Evolutionary conservation across 2,888 invertebrate species (phyloP), one percentile per base, ranked within the genome.

Genomic region (Ceriagrion tenellum): DNA sequence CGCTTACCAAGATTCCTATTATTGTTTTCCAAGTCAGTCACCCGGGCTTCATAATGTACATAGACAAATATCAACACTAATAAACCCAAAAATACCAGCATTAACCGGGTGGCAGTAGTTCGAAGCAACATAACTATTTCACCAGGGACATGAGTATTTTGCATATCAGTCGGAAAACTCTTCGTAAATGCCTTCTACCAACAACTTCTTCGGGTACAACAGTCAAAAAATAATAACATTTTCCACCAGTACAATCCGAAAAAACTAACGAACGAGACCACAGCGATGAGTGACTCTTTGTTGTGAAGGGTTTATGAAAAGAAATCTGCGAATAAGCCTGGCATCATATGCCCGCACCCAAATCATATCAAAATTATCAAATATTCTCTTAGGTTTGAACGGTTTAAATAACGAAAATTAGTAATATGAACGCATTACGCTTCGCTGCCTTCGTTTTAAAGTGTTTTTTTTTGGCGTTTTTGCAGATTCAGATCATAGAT

Each of bases 1-100:
- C 10, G 30, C 95, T 96, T 96, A 97, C 97, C 96, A 95, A 97
- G 96, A 96, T 96, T 96, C 96, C 96, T 96, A 96, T 96, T 97
- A 95, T 96, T 96, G 81, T 97, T 96, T 96, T 97, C 97, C 69
- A 97, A 96, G 95, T 96, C 96, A 95, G 96, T 96, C 95, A 97
- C 96, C 96, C 97, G 97, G 90, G 96, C 96, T 96, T 97, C 97
- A 95, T 97, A 96, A 95, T 97, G 97, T 95, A 97, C 95, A 95
- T 97, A 96, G 95, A 97, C 96, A 35, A 97, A 69, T 69, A 96
- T 95, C 95, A 97, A 96, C 95, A 96, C 95, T 95, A 96, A 95
- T 95, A 97, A 96, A 88, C 96, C 95, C 20, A 97, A 63, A 95
- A 96, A 96, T 93, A 96, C 91, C 96, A 95, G 93, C 20, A 91